Percentiles rank a stretch among this genome's conserved stretches.
Conservation (phyloP, 2,797 vertebrate species). For the Danionella dracula region DNA sequence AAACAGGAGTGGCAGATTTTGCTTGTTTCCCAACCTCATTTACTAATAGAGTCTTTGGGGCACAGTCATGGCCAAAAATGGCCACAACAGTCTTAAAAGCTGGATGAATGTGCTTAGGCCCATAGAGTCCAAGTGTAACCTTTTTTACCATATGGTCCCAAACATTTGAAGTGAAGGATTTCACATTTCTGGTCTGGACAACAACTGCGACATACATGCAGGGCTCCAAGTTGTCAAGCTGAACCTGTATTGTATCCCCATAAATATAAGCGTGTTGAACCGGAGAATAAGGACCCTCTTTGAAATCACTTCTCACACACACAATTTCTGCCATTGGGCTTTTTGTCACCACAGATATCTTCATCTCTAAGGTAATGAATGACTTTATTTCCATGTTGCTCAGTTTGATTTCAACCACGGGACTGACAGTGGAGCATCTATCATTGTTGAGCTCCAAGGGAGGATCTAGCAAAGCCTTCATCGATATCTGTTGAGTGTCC, state of each 20-base stretch:
- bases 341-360: conserved; percentile 78
- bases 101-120: conserved; percentile 94
- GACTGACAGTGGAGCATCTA: conserved; percentile 83
- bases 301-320: conserved; percentile 84
- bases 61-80: conserved; percentile 88
- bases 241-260: conserved; percentile 86
- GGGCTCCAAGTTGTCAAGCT: conserved; percentile 86
- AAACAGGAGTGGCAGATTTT: conserved; percentile 73
- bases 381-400: conserved; percentile 90
- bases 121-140: conserved; percentile 86
- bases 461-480: conserved; percentile 90
- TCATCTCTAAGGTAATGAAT: conserved; percentile 84
- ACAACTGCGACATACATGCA: conserved; percentile 88
- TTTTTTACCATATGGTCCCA: conserved; percentile 91
- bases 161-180: conserved; percentile 74
- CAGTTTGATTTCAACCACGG: conserved; percentile 88
- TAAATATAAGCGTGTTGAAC: conserved; percentile 76
- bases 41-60: conserved; percentile 87
- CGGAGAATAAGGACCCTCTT: conserved; percentile 83
- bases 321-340: conserved; percentile 76
- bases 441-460: conserved; percentile 90
- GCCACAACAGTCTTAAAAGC: conserved; percentile 93
- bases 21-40: conserved; percentile 77
- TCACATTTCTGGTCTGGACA: conserved; percentile 75
- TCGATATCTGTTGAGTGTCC: conserved; percentile 88